Evolutionary conservation across 2,888 invertebrate species (phyloP).

Genomic region (Parapristionchus giblindavisi): DNA sequence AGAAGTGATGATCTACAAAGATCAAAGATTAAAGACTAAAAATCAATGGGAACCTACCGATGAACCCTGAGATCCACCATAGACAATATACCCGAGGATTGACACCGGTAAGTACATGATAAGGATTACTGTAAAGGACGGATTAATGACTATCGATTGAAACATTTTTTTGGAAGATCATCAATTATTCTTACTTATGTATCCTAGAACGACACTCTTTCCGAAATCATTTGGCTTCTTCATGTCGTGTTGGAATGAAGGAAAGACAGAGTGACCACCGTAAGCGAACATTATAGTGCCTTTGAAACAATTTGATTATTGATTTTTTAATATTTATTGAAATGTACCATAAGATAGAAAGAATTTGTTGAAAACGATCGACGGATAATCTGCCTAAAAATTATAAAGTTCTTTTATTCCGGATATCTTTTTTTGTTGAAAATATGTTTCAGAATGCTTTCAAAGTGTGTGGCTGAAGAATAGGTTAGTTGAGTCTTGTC

Average conservation of each 20-base stretch:
- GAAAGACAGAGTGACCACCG: conserved; percentile 37
- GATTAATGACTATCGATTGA: not conserved
- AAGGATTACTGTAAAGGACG: conserved; percentile 32
- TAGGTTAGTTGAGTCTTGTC: too few relatives aligned
- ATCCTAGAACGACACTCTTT: conserved; percentile 18
- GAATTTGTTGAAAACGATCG: conserved; percentile 77
- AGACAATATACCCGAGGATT: conserved; percentile 47
- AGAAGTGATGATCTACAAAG: conserved; percentile 28
- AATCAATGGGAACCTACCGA: conserved; percentile 31
- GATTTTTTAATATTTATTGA: not conserved
- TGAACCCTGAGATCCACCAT: conserved; percentile 52
- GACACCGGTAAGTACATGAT: conserved; percentile 53
- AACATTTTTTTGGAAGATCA: not conserved
- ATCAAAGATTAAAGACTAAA: not conserved
- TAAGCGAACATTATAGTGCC: conserved; percentile 38
- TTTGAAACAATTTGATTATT: not conserved
- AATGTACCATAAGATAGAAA: conserved; percentile 78
- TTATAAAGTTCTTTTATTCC: not conserved
- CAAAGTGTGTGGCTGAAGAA: not conserved
- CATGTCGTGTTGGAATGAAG: conserved; percentile 38
- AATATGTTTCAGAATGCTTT: not conserved
- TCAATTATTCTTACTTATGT: conserved; percentile 2
- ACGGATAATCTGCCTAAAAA: conserved; percentile 71
- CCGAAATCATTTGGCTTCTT: conserved; percentile 27
- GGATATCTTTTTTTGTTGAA: not conserved